Evolutionary conservation across 2,888 invertebrate species (phyloP).

Genomic region (Acanthosepion lycidas): DNA sequence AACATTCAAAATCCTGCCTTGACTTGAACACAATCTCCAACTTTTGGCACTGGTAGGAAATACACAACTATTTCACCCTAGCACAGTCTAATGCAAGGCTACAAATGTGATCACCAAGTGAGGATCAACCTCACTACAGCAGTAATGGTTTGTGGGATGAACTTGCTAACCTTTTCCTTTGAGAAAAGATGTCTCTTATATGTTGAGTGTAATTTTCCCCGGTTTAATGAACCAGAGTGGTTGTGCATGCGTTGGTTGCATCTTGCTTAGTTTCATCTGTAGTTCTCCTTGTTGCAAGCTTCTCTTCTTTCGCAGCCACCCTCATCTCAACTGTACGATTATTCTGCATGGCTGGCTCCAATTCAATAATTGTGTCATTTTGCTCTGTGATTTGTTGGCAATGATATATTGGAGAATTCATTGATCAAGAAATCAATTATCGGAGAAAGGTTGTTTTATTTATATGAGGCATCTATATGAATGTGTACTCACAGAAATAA

Average conservation of each 20-base stretch:
- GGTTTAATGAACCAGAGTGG: neutral
- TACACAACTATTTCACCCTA: no score
- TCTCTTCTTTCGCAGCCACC: neutral
- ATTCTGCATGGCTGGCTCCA: neutral
- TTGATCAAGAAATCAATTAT: constrained; percentile 22
- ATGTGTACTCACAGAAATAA: neutral
- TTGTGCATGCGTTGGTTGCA: neutral
- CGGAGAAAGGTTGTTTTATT: neutral
- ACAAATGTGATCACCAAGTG: no score
- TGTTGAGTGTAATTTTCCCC: neutral
- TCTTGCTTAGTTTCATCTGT: neutral
- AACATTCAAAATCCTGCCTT: no score
- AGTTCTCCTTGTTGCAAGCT: neutral
- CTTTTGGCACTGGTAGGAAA: no score
- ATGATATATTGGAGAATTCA: constrained; percentile 17
- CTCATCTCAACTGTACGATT: neutral
- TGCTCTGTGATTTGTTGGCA: neutral
- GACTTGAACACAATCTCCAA: no score
- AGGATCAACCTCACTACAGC: no score
- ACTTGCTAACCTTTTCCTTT: no score
- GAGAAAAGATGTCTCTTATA: neutral
- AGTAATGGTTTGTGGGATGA: no score
- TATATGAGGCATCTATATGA: neutral
- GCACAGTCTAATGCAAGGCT: no score
- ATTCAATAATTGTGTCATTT: constrained; percentile 22